Conservation (phyloP, 1,140 invertebrate genomes). For the Drosophila orosa region DNA sequence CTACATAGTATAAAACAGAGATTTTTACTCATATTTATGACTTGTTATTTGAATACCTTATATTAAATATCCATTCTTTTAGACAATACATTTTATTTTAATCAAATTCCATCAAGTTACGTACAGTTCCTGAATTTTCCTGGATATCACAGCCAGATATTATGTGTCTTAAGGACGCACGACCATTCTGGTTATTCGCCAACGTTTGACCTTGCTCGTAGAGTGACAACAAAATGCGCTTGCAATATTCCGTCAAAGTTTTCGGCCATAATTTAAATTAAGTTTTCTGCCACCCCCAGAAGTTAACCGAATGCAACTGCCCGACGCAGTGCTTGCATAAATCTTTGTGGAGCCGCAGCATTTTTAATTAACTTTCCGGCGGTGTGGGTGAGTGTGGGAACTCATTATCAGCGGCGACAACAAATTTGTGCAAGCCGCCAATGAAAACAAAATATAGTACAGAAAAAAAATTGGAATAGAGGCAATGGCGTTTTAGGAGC, state of each 20-base stretch:
- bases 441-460: conserved; percentile 36
- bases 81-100: too few species aligned
- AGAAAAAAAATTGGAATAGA: conserved; percentile 9
- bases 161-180: background rate
- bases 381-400: conserved; percentile 13
- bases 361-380: conserved; percentile 60
- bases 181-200: background rate
- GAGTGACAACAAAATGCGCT: conserved; percentile 11
- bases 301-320: conserved; percentile 21
- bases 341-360: conserved; percentile 41
- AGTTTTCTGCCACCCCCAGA: background rate
- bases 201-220: conserved; percentile 1
- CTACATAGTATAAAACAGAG: too few species aligned
- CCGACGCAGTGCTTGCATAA: conserved; percentile 42
- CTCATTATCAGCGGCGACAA: conserved; percentile 50
- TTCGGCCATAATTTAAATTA: conserved; percentile 39
- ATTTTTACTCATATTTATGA: too few species aligned
- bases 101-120: background rate
- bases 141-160: background rate
- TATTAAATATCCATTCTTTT: too few species aligned
- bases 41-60: too few species aligned
- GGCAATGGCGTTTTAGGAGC: conserved; percentile 18
- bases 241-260: conserved; percentile 18
- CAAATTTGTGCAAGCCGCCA: conserved; percentile 23
- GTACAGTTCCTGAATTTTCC: background rate